Evolutionary conservation across 2,797 vertebrate genomes (phyloP), one percentile per base, ranked within the genome.

Genomic region (Pipistrellus pipistrellus): DNA sequence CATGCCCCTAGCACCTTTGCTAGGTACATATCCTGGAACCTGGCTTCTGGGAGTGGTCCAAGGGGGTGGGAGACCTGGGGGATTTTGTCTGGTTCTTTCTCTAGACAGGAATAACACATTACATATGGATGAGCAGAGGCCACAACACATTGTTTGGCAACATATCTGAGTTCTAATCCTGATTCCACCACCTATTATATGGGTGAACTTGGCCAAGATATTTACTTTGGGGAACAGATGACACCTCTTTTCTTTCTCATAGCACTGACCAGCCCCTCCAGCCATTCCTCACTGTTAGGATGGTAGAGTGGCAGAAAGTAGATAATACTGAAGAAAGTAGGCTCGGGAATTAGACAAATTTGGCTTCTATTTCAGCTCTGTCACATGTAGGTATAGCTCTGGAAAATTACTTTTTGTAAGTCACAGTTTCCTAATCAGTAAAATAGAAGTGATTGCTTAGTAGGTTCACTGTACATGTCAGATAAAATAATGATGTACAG

Each of bases 341-440:
- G 5, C 44, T 80, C 32, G 46, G 51, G 21, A 57, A 75, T 59
- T 35, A 27, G 2, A 59, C n/a, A 76, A n/a, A 66, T 9, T 72
- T 44, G 27, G 15, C 44, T 73, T 78, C 66, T 55, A 81, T 72
- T 76, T n/a, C 20, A 88, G 53, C 21, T 76, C 35, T 89, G 23
- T 62, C 23, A 82, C 1, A 14, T 30, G 46, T 20, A 91, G 27
- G 11, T 75, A 3, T 69, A 85, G 57, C 5, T 21, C 41, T 48
- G 51, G 8, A 38, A 85, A 92, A 75, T 64, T 46, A 62, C 20
- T 77, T 55, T 27, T 59, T 9, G 30, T 64, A 90, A 73, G 41
- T 72, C 38, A 90, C 8, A 69, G 66, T 84, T 83, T 92, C 89
- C 75, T 71, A 84, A 84, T 83, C 17, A 75, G 57, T 35, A 83